Evolutionary conservation across 1,140 invertebrate species (phyloP).

Genomic region (Saccostrea echinata): DNA sequence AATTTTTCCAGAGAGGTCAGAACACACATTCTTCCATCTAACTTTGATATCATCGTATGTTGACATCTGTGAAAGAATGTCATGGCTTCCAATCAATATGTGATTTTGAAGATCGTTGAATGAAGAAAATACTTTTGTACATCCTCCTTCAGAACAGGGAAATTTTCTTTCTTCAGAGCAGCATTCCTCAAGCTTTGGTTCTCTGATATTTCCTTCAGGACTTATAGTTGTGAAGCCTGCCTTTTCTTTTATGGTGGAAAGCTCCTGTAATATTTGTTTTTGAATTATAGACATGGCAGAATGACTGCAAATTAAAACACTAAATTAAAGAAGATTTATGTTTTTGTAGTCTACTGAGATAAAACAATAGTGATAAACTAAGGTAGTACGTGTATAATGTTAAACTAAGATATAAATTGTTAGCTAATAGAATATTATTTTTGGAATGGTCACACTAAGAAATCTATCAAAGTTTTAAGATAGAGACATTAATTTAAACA

Average conservation of each 20-base stretch:
- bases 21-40: conserved; percentile 28
- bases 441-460: too few species aligned
- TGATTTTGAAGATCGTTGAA: not conserved
- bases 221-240: not conserved
- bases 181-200: not conserved
- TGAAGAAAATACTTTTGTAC: not conserved
- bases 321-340: too few species aligned
- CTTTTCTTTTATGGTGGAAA: not conserved
- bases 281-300: too few species aligned
- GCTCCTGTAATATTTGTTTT: not conserved
- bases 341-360: too few species aligned
- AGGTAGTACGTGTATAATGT: too few species aligned
- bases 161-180: not conserved
- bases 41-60: conserved; percentile 29
- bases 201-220: not conserved
- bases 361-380: too few species aligned
- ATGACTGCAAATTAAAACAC: too few species aligned
- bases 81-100: conserved; percentile 1
- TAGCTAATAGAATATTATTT: not conserved
- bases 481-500: not conserved
- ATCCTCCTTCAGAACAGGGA: not conserved
- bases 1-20: not conserved
- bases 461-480: too few species aligned
- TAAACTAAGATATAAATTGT: too few species aligned
- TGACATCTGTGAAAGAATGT: not conserved